Conservation (phyloP, 2,797 vertebrate genomes). For the Tympanoctomys barrerae region DNA sequence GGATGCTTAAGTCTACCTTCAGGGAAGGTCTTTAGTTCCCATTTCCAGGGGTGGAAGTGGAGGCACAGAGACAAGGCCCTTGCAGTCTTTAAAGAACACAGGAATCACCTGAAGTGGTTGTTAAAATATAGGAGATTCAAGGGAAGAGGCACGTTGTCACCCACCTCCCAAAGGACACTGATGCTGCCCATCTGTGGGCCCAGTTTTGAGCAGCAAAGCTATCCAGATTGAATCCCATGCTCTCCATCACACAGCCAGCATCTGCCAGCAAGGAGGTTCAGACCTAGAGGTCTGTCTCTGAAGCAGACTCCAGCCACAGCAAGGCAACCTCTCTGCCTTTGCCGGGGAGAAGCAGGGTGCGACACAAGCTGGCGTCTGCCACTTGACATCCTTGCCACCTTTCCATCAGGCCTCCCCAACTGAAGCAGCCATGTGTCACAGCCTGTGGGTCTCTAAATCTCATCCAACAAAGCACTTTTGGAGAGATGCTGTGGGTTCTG, state of each 20-base stretch:
- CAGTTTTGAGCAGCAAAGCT: background rate
- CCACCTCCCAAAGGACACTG: background rate
- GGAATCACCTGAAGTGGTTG: background rate
- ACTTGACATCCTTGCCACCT: constrained; percentile 84
- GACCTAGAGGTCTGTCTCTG: background rate
- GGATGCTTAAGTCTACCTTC: background rate
- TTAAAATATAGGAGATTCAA: background rate
- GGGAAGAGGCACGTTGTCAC: rapidly evolving
- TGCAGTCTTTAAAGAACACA: background rate
- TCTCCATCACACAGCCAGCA: background rate
- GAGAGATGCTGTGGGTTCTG: constrained; percentile 43
- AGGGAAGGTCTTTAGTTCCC: background rate
- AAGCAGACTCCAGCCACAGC: background rate
- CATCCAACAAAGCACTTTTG: background rate
- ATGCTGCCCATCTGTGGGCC: rapidly evolving
- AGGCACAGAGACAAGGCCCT: background rate
- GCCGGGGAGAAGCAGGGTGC: constrained; percentile 84
- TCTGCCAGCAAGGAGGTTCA: background rate
- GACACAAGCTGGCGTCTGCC: constrained; percentile 84
- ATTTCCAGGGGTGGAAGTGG: background rate
- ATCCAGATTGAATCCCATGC: background rate
- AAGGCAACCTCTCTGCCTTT: constrained; percentile 73
- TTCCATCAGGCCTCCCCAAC: constrained; percentile 80
- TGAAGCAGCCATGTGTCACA: background rate
- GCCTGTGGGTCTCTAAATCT: background rate